Evolutionary conservation across 2,888 invertebrate species (phyloP).

Genomic region (Drosophila phalerata): DNA sequence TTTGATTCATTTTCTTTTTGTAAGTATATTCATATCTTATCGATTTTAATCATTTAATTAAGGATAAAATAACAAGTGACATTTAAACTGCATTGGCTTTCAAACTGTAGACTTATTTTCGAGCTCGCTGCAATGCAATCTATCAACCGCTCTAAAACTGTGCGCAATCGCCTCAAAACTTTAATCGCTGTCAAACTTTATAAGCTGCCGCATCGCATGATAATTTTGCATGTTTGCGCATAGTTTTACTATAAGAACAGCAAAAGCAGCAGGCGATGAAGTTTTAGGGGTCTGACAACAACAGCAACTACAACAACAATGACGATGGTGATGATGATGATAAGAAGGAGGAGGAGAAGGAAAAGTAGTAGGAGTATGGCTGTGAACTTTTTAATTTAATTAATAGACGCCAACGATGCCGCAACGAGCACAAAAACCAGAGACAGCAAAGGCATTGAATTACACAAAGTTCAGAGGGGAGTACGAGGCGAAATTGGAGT

Average conservation of each 20-base stretch:
- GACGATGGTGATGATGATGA: neutral
- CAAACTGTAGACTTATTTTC: neutral
- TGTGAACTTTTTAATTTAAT: constrained; percentile 79
- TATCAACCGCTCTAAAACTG: neutral
- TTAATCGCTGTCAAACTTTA: constrained; percentile 46
- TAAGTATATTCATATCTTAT: too few relatives aligned
- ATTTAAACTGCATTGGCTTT: neutral
- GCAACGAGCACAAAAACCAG: constrained; percentile 50
- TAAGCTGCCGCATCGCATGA: constrained; percentile 45
- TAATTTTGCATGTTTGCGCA: constrained; percentile 68
- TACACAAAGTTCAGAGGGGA: constrained; percentile 28
- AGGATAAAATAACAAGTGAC: neutral
- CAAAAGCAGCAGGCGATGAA: constrained; percentile 23
- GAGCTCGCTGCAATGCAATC: neutral
- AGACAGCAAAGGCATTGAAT: constrained; percentile 47
- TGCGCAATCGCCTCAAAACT: constrained; percentile 19
- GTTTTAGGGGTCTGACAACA: constrained; percentile 31
- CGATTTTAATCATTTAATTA: too few relatives aligned
- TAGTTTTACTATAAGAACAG: constrained; percentile 55
- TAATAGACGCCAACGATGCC: constrained; percentile 70
- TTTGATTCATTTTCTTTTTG: neutral
- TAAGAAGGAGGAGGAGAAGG: neutral
- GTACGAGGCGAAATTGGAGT: constrained; percentile 3
- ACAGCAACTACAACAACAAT: constrained; percentile 30
- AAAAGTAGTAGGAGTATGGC: constrained; percentile 42